Evolutionary conservation across 1,140 invertebrate species (phyloP).

Genomic region (Drosophila jambulina): DNA sequence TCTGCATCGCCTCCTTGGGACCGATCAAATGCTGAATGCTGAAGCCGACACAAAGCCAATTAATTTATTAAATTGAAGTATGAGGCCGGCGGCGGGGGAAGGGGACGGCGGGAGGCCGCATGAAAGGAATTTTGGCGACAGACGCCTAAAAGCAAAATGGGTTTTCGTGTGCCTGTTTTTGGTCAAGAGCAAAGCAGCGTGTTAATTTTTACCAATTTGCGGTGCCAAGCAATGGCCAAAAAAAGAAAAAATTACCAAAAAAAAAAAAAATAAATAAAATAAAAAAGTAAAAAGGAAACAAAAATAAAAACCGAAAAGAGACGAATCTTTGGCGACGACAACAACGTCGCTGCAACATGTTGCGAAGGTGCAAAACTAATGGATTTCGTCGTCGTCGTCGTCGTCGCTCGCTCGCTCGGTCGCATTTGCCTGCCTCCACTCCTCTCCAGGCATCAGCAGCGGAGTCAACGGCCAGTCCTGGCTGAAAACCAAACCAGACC

Average conservation of each 20-base stretch:
- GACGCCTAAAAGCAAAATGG: constrained; percentile 83
- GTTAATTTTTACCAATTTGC: constrained; percentile 84
- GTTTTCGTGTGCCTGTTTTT: constrained; percentile 79
- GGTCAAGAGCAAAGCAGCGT: constrained; percentile 83
- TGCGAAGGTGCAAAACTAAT: constrained; percentile 83
- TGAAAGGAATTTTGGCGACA: constrained; percentile 84
- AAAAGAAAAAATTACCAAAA: constrained; percentile 41
- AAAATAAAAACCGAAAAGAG: constrained; percentile 31
- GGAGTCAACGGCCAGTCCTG: constrained; percentile 71
- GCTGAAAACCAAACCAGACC: constrained; percentile 39
- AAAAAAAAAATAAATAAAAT: constrained; percentile 2
- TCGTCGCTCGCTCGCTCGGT: constrained; percentile 31
- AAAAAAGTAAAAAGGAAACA: constrained; percentile 16
- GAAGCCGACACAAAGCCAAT: constrained; percentile 81
- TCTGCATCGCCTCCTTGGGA: constrained; percentile 19
- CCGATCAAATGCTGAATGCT: constrained; percentile 50
- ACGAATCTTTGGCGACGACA: constrained; percentile 51
- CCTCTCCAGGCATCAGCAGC: constrained; percentile 7
- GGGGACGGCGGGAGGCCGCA: constrained; percentile 5
- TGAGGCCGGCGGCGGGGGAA: constrained; percentile 45
- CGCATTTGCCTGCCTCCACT: constrained; percentile 55
- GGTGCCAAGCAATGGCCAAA: constrained; percentile 64
- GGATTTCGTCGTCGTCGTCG: constrained; percentile 78
- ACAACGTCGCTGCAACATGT: constrained; percentile 75
- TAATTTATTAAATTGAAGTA: constrained; percentile 85